Percentiles rank a stretch among this genome's conserved stretches.
These are phyloP conservation scores for Watersipora subatra DNA, from an alignment of 1,140 invertebrate species.

Conservation along the genomic window DNA sequence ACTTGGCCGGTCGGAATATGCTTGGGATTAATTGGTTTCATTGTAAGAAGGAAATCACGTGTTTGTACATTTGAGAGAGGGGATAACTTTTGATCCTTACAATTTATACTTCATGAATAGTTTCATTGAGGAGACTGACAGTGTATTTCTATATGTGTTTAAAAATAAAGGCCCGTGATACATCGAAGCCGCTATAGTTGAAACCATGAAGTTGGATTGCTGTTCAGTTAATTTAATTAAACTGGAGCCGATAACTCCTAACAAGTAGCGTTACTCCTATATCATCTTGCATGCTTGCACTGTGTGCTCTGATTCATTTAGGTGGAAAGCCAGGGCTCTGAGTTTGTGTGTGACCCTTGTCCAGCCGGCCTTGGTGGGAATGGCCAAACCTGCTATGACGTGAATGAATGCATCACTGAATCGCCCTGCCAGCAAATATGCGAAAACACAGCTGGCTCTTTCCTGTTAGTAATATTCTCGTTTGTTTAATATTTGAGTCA, in stretches of 20 bases:
- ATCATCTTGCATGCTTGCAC: not conserved
- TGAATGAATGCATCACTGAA: not conserved
- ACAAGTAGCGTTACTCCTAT: not conserved
- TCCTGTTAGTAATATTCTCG: not conserved
- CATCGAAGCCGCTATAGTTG: no score
- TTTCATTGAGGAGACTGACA: no score
- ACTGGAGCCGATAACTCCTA: not conserved
- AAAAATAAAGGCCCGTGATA: not conserved
- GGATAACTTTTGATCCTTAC: no score
- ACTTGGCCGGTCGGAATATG: no score
- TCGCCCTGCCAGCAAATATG: not conserved
- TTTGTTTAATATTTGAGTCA: not conserved
- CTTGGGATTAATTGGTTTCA: no score
- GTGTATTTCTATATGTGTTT: no score
- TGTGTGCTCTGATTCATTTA: not conserved
- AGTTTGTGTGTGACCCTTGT: not conserved
- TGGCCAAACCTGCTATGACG: not conserved
- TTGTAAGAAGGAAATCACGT: no score
- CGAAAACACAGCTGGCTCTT: not conserved
- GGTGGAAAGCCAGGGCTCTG: not conserved
- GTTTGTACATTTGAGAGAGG: no score
- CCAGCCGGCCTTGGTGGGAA: not conserved
- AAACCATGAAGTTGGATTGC: no score
- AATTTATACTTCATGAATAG: no score
- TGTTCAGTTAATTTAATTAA: not conserved